A percentile compares a stretch with the other conserved stretches of the same genome.
These are phyloP conservation scores for Pagetopsis macropterus DNA, from an alignment of 2,797 vertebrate genomes.

Conservation along the genomic window DNA sequence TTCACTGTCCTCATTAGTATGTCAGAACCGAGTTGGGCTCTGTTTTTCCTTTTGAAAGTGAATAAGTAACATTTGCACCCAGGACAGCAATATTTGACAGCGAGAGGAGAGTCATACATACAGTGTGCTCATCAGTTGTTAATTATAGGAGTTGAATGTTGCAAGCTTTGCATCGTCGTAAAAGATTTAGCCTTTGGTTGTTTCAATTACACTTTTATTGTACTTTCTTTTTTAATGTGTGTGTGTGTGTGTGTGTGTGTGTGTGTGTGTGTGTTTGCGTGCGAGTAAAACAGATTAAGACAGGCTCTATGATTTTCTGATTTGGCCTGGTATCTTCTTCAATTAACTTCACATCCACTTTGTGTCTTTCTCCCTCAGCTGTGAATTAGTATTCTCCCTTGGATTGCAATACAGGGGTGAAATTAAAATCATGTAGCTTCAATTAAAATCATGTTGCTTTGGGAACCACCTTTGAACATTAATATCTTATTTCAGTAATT, in stretches of 20 bases:
- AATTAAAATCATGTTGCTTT: constrained; percentile 57
- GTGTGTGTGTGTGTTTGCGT: background rate
- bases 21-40: constrained; percentile 52
- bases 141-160: constrained; percentile 9
- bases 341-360: constrained; percentile 29
- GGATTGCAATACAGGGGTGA: constrained; percentile 35
- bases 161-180: constrained; percentile 8
- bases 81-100: constrained; percentile 7
- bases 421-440: constrained; percentile 50
- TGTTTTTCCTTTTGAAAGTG: constrained; percentile 34
- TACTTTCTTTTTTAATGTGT: constrained; percentile 3
- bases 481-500: constrained; percentile 42
- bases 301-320: too few species aligned
- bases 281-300: too few species aligned
- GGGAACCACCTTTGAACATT: constrained; percentile 47
- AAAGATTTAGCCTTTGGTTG: constrained; percentile 12
- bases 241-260: too few species aligned
- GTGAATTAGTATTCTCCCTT: constrained; percentile 40
- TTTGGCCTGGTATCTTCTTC: background rate
- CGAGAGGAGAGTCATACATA: background rate
- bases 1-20: constrained; percentile 74
- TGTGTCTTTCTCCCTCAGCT: constrained; percentile 7
- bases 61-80: constrained; percentile 26
- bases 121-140: constrained; percentile 7
- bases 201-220: constrained; percentile 30